Evolutionary conservation across 2,888 invertebrate genomes (phyloP).

Genomic region (Maniola hyperantus): DNA sequence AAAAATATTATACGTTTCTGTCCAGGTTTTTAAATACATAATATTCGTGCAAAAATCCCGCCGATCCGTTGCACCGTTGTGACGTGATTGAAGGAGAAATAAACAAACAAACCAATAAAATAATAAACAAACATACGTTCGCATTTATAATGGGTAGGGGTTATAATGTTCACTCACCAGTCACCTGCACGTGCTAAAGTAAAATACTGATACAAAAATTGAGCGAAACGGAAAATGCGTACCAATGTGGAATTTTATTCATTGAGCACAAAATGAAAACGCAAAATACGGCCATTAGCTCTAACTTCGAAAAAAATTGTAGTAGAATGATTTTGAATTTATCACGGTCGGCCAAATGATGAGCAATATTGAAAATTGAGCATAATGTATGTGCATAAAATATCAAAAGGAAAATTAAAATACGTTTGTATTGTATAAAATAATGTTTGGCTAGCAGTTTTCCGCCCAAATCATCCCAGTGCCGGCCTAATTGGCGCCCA

Average conservation of each 20-base stretch:
- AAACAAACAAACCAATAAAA: too few relatives aligned
- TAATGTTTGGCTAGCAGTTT: conserved; percentile 54
- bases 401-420: conserved; percentile 23
- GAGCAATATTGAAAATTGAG: conserved; percentile 17
- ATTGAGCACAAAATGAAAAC: background rate
- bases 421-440: conserved; percentile 41
- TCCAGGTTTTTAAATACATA: too few relatives aligned
- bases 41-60: too few relatives aligned
- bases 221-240: too few relatives aligned
- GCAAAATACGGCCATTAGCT: background rate
- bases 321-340: conserved; percentile 2
- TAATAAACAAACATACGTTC: too few relatives aligned
- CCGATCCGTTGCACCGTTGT: too few relatives aligned
- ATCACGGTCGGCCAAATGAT: conserved; percentile 6
- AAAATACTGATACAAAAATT: too few relatives aligned
- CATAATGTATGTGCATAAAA: conserved; percentile 18
- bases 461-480: conserved; percentile 66
- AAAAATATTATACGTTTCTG: too few relatives aligned
- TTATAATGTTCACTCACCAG: too few relatives aligned
- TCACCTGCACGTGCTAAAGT: too few relatives aligned
- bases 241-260: background rate
- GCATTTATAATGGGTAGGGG: too few relatives aligned
- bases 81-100: too few relatives aligned
- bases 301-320: background rate
- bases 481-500: conserved; percentile 71